Base-by-base conservation (phyloP, 2,888 invertebrate genomes). In the Melieria crassipennis region DNA sequence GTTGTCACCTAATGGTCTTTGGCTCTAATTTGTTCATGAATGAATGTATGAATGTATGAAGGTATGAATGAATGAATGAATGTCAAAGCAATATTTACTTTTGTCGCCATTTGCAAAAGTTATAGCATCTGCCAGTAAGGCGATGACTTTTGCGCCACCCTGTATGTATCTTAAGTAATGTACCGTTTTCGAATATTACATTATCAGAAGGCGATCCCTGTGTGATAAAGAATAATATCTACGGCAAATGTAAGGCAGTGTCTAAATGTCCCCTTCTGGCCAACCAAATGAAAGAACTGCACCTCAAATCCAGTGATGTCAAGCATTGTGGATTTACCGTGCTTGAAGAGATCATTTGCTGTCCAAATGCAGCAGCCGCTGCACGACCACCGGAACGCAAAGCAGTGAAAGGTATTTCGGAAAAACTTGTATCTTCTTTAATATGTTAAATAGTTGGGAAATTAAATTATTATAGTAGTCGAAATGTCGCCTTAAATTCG, bases 311-410 rank as follows among this genome's bases (percentile, higher is more conserved):
- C 11, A 7, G 42, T 30, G 63, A 69, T 57, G 69, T 69, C 2
- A 47, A 55, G 7, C 56, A 48, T 9, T 69, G 69, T 42, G 63
- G 69, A n/a, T 62, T 69, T 43, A 69, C 62, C 11, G 16, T 13
- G 7, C 56, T 56, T 16, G 69, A 69, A 43, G 69, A 69, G 42
- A 55, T 69, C 6, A 69, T 69, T n/a, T 69, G 69, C 13, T 69
- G 69, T 16, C 67, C 67, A 7, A 1, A 50, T 0, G 4, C 43
- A 58, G 52, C 60, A 3, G n/a, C 7, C 9, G 6, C 13, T 48
- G 48, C 50, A 9, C 67, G 48, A 7, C 11, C 5, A 4, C 60
- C 50, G 7, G 52, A 60, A 7, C 60, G 67, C 5, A 67, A 61
- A 50, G 67, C 67, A 6, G 6, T 42, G 3, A 67, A 60, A 52